Evolutionary conservation across 2,113 vertebrate species (phyloP).

Genomic region (Lophotis ruficrista): DNA sequence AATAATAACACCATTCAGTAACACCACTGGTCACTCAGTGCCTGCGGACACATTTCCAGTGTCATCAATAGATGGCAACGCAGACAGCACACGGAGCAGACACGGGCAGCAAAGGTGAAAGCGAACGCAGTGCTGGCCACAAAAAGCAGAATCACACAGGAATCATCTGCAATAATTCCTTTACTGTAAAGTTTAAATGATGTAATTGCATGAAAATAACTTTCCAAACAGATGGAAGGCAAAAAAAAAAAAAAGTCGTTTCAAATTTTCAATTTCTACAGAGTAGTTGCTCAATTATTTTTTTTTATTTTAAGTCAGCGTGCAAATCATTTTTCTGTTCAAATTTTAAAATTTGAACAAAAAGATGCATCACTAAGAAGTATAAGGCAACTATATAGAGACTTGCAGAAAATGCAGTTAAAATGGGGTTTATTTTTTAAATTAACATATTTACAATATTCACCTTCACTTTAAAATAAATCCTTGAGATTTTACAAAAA

Average conservation of each 20-base stretch:
- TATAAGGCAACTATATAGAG: background rate
- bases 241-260: background rate
- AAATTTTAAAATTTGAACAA: background rate
- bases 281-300: background rate
- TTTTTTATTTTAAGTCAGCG: constrained; percentile 5
- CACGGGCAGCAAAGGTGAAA: rapidly evolving
- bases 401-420: background rate
- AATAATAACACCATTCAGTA: background rate
- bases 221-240: constrained; percentile 34
- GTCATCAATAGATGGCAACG: constrained; percentile 6
- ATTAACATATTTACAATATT: background rate
- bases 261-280: background rate
- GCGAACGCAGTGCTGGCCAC: background rate
- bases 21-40: background rate
- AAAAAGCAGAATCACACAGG: background rate
- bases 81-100: background rate
- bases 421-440: background rate
- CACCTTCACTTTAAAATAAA: background rate
- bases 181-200: constrained; percentile 25
- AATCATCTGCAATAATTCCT: background rate
- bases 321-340: background rate
- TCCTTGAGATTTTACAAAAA: background rate
- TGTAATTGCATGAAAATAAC: constrained; percentile 37
- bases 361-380: background rate
- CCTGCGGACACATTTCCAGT: background rate